Conservation (phyloP, 1,140 invertebrate genomes). For the Portunus trituberculatus region DNA sequence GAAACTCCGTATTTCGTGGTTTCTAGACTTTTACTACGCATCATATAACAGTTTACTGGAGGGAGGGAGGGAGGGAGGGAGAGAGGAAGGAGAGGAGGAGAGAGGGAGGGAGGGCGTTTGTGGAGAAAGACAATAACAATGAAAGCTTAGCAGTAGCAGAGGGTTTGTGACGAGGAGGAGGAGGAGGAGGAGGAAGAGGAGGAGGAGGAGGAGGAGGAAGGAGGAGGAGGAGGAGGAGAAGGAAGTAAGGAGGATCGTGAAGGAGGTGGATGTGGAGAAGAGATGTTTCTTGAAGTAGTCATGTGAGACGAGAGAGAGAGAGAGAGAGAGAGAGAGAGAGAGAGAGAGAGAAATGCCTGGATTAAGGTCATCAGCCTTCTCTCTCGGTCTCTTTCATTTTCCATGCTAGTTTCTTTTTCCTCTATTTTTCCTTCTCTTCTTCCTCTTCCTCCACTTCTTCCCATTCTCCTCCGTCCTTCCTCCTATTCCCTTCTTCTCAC, state of each 20-base stretch:
- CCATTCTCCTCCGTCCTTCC: too few relatives aligned
- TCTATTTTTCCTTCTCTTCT: background rate
- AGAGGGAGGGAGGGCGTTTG: background rate
- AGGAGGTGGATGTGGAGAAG: too few relatives aligned
- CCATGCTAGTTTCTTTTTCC: background rate
- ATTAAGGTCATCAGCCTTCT: background rate
- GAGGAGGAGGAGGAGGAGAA: background rate
- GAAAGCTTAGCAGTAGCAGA: background rate
- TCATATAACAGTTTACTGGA: too few relatives aligned
- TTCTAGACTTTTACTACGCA: background rate
- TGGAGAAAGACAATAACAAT: background rate
- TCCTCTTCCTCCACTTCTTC: background rate
- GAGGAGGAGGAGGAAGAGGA: background rate
- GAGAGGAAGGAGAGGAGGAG: background rate
- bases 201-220: background rate
- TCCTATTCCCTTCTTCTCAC: too few relatives aligned
- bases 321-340: slow-evolving; percentile 20
- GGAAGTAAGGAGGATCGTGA: background rate
- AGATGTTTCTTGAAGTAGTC: too few relatives aligned
- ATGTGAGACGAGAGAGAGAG: background rate
- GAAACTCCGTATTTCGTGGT: background rate
- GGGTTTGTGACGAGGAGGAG: background rate
- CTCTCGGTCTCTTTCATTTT: background rate
- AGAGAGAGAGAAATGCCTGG: background rate
- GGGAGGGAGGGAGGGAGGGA: too few relatives aligned